Evolutionary conservation across 2,797 vertebrate genomes (phyloP), one percentile per base, ranked within the genome.

Genomic region (Bovichtus variegatus): DNA sequence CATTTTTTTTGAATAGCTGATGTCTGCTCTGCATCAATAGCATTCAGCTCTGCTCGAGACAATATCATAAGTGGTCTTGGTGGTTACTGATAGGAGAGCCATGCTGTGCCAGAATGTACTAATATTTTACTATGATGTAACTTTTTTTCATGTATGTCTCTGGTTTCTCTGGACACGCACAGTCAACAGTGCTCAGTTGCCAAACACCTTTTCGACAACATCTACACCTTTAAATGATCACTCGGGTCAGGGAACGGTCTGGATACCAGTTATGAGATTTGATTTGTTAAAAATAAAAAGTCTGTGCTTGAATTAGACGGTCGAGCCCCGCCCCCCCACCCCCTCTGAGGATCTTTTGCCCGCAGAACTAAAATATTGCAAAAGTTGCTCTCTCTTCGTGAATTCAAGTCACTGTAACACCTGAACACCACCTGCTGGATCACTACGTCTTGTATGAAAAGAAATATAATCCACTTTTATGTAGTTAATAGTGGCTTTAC

Each of bases 301-400:
- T 27, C n/a, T n/a, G n/a, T n/a, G n/a, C n/a, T n/a, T n/a, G n/a
- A n/a, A n/a, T n/a, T n/a, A 27, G 27, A 27, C 27, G 27, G 27
- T 27, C 27, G 27, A 27, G 27, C 4, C 27, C 3, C 27, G n/a
- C n/a, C n/a, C n/a, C n/a, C n/a, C n/a, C n/a, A n/a, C 4, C 27
- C 27, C 27, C 27, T 27, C 27, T 27, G 27, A 27, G 5, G 27
- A n/a, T n/a, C n/a, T n/a, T n/a, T n/a, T n/a, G n/a, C n/a, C n/a
- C n/a, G n/a, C n/a, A n/a, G n/a, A n/a, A n/a, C n/a, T n/a, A n/a
- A n/a, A n/a, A n/a, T n/a, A n/a, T n/a, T n/a, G n/a, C n/a, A n/a
- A n/a, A n/a, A n/a, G n/a, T n/a, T 3, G 34, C 9, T 36, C 34
- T 10, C 0, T 10, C 9, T 0, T 10, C n/a, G n/a, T n/a, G n/a